Conservation (phyloP, 2,113 vertebrate genomes). For the Jacana jacana region DNA sequence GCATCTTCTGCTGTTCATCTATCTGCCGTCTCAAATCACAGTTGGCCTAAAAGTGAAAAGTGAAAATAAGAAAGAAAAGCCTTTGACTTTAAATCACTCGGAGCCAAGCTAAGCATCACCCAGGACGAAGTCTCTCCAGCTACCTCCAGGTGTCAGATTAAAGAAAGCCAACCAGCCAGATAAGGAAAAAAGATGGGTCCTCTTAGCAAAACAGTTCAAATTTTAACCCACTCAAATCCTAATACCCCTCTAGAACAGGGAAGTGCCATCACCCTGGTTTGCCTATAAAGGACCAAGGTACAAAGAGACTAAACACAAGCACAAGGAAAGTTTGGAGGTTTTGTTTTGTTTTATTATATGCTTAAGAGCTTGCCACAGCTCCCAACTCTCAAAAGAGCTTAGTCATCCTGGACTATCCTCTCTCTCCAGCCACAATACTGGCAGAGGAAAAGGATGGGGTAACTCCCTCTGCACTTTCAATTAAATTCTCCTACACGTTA, state of each 20-base stretch:
- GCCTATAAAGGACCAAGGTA: background rate
- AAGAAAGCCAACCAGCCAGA: background rate
- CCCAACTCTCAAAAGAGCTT: background rate
- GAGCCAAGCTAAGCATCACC: background rate
- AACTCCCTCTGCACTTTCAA: background rate
- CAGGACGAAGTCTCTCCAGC: background rate
- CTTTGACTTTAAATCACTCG: background rate
- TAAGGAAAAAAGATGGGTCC: background rate
- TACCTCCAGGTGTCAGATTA: background rate
- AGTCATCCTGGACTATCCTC: background rate
- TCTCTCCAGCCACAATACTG: background rate
- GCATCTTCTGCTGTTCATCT: constrained; percentile 97
- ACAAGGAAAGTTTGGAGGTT: background rate
- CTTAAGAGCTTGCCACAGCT: background rate
- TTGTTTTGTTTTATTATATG: background rate
- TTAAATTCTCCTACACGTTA: background rate
- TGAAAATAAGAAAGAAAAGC: background rate
- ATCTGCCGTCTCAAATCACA: constrained; percentile 97
- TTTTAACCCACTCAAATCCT: background rate
- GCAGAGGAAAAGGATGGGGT: background rate
- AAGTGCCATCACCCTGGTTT: background rate
- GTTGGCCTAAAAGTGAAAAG: constrained; percentile 82
- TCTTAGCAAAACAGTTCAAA: background rate
- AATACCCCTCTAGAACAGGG: background rate
- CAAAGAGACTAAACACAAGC: background rate